Conservation (phyloP, 2,113 vertebrate species). For the Lucifuga dentata region DNA sequence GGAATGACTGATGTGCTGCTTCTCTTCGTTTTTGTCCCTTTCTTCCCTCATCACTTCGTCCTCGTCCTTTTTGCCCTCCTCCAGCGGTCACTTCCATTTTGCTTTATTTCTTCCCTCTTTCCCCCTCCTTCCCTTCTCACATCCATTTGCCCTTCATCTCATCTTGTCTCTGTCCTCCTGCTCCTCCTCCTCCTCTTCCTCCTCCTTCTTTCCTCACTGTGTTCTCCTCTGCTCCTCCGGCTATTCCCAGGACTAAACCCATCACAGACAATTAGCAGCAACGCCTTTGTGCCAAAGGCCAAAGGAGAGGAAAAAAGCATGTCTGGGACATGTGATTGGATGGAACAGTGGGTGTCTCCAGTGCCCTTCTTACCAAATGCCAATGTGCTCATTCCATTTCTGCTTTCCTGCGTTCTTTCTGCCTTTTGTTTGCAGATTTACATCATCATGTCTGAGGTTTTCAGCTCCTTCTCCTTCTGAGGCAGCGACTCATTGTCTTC, state of each 20-base stretch:
- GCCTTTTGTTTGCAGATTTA: conserved; percentile 69
- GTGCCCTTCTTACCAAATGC: conserved; percentile 69
- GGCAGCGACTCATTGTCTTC: conserved; percentile 51
- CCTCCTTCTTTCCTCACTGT: too few species aligned
- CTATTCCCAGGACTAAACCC: conserved; percentile 51
- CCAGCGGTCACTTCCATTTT: conserved; percentile 24
- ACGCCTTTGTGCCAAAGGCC: conserved; percentile 52
- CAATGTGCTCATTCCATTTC: conserved; percentile 60
- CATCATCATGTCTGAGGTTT: conserved; percentile 55
- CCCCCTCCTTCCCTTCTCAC: conserved; percentile 3
- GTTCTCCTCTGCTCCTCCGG: conserved; percentile 23
- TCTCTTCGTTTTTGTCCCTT: conserved; percentile 17
- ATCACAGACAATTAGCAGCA: conserved; percentile 60
- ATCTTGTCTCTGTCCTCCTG: too few species aligned
- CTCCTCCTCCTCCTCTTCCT: conserved; percentile 34
- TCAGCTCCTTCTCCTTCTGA: conserved; percentile 39
- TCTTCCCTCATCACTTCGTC: conserved; percentile 14
- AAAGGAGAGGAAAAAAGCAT: conserved; percentile 56
- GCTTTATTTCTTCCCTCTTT: conserved; percentile 51
- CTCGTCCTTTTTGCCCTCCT: conserved; percentile 39
- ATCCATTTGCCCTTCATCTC: conserved; percentile 48
- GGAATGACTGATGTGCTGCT: too few species aligned
- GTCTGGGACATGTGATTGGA: conserved; percentile 34
- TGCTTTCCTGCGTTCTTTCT: conserved; percentile 27
- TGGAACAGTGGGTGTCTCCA: conserved; percentile 51